Evolutionary conservation across 2,797 vertebrate species (phyloP).

Genomic region (Fistularia commersonii): DNA sequence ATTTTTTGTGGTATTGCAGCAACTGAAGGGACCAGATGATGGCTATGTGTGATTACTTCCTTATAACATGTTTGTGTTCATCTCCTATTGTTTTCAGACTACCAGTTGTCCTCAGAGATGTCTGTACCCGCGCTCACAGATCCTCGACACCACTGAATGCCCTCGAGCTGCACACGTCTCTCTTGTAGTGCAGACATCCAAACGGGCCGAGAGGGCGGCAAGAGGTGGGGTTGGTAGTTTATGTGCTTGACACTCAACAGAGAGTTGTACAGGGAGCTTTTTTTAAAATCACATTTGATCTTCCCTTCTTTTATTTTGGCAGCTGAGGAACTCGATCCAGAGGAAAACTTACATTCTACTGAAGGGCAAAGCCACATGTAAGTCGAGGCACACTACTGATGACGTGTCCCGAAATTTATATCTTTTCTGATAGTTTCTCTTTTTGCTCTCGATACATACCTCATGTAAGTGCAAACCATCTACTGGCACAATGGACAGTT

Average conservation of each 20-base stretch:
- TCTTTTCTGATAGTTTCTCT: not conserved
- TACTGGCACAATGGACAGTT: too few relatives aligned
- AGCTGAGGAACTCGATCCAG: conserved; percentile 70
- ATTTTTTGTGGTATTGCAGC: too few relatives aligned
- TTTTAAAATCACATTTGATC: conserved; percentile 6
- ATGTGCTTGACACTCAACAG: conserved; percentile 8
- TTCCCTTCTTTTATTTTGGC: conserved; percentile 7
- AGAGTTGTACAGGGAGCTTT: not conserved
- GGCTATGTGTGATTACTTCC: not conserved
- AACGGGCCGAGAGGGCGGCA: conserved; percentile 57
- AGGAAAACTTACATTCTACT: conserved; percentile 66
- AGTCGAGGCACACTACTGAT: conserved; percentile 48
- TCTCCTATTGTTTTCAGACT: conserved; percentile 61
- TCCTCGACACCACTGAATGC: conserved; percentile 71
- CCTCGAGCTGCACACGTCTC: conserved; percentile 65
- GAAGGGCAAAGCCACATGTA: conserved; percentile 77
- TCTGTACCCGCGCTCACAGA: conserved; percentile 78
- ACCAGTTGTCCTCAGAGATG: conserved; percentile 50
- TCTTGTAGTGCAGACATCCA: conserved; percentile 67
- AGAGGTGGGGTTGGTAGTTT: conserved; percentile 69
- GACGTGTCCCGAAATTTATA: not conserved
- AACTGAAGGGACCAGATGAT: not conserved
- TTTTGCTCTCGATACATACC: too few relatives aligned
- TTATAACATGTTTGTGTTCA: conserved; percentile 21
- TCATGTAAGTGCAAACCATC: too few relatives aligned